phyloP scores from a whole-genome alignment of 2,888 invertebrate species.

The Penaeus monodon region DNA sequence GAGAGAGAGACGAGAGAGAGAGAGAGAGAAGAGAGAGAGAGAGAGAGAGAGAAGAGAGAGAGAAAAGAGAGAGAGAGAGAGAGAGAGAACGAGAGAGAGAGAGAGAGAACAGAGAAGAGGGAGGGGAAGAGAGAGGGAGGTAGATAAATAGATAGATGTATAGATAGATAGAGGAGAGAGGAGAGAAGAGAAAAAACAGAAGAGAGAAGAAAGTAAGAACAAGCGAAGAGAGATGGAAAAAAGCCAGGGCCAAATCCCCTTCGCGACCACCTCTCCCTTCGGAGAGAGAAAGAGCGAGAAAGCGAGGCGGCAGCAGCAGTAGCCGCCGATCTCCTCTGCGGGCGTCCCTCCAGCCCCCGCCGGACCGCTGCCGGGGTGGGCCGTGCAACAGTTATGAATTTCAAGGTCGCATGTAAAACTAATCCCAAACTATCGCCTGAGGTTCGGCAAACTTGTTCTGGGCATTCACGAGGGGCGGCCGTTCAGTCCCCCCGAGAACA shows the following conservation, averaged over 20 bases:
- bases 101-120: neutral
- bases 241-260: neutral
- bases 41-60: no score
- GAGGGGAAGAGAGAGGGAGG: no score
- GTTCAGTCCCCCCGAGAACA: no score
- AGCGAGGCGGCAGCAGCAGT: no score
- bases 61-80: neutral
- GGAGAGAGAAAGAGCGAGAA: no score
- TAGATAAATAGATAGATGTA: no score
- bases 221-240: neutral
- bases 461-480: neutral
- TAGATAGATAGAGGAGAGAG: no score
- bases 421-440: neutral
- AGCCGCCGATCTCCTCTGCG: neutral
- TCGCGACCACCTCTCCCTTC: neutral
- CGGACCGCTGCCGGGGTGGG: neutral
- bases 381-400: conserved; percentile 17
- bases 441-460: neutral
- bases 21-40: neutral
- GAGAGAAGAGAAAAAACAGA: neutral
- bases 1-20: neutral
- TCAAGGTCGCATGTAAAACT: conserved; percentile 15
- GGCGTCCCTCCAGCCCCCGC: neutral
- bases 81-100: neutral
- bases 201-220: neutral